Percentiles rank a stretch among this genome's conserved stretches.
Conservation (phyloP, 2,113 vertebrate species). For the Hipposideros armiger region DNA sequence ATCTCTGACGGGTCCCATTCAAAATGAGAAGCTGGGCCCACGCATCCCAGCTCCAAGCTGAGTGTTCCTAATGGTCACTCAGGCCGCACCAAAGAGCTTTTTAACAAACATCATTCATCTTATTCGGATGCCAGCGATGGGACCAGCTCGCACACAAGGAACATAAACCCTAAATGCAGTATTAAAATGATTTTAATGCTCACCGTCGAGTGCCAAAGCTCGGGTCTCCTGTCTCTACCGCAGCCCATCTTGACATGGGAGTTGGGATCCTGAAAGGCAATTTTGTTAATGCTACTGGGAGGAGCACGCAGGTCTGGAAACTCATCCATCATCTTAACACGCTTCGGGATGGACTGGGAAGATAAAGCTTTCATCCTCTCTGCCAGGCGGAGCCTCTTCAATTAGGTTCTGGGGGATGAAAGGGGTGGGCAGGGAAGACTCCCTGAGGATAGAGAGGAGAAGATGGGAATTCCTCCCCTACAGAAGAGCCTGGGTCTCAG, state of each 20-base stretch:
- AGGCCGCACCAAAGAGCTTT: conserved; percentile 67
- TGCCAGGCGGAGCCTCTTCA: conserved; percentile 77
- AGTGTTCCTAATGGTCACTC: conserved; percentile 71
- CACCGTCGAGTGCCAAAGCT: conserved; percentile 68
- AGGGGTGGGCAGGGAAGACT: not conserved
- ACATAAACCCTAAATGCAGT: conserved; percentile 55
- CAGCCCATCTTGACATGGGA: conserved; percentile 71
- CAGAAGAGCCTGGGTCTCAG: not conserved
- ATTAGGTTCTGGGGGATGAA: conserved; percentile 62
- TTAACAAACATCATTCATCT: conserved; percentile 79
- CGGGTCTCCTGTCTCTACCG: conserved; percentile 37
- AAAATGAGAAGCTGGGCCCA: conserved; percentile 25
- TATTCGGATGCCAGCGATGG: not conserved
- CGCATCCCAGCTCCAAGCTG: not conserved
- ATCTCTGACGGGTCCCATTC: not conserved
- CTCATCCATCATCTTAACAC: conserved; percentile 83
- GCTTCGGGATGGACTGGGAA: conserved; percentile 71
- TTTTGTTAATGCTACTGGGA: conserved; percentile 83
- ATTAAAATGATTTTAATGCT: conserved; percentile 76
- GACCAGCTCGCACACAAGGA: not conserved
- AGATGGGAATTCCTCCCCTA: not conserved
- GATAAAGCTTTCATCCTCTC: conserved; percentile 83
- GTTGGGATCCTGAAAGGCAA: conserved; percentile 80
- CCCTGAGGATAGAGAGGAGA: not conserved
- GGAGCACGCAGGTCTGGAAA: conserved; percentile 78